Evolutionary conservation across 2,797 vertebrate species (phyloP).

Genomic region (Heteromormyrus szaboi): DNA sequence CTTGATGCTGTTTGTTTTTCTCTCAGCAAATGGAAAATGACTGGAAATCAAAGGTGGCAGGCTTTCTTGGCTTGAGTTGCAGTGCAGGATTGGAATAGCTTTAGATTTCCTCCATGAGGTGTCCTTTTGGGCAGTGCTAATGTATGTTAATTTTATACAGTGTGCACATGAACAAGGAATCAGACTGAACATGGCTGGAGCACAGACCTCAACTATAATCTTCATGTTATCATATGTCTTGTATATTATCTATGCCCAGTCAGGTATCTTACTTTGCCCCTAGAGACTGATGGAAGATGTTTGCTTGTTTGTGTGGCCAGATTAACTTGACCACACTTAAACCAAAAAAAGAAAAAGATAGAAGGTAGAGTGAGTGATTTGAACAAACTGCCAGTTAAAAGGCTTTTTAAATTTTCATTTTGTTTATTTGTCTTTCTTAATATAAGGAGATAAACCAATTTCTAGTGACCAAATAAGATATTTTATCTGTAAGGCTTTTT

Average conservation of each 20-base stretch:
- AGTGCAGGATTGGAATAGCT: not conserved
- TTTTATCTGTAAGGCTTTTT: slow-evolving; percentile 43
- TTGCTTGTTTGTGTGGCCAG: not conserved
- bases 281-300: not conserved
- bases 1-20: not conserved
- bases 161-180: not conserved
- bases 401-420: slow-evolving; percentile 21
- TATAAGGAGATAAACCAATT: slow-evolving; percentile 17
- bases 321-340: slow-evolving; percentile 7
- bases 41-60: not conserved
- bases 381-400: slow-evolving; percentile 25
- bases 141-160: slow-evolving; percentile 5
- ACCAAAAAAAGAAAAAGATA: slow-evolving; percentile 39
- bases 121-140: slow-evolving; percentile 16
- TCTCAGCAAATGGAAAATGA: not conserved
- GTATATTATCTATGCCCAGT: slow-evolving; percentile 10
- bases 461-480: slow-evolving; percentile 45
- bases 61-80: not conserved
- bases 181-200: slow-evolving; percentile 12
- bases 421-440: slow-evolving; percentile 24
- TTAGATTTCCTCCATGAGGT: not conserved
- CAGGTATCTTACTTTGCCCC: slow-evolving; percentile 21
- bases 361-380: slow-evolving; percentile 21
- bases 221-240: slow-evolving; percentile 37
- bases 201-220: slow-evolving; percentile 18